Evolutionary conservation across 2,888 invertebrate species (phyloP), one percentile per base, ranked within the genome.

Genomic region (Nesidiocoris tenuis): DNA sequence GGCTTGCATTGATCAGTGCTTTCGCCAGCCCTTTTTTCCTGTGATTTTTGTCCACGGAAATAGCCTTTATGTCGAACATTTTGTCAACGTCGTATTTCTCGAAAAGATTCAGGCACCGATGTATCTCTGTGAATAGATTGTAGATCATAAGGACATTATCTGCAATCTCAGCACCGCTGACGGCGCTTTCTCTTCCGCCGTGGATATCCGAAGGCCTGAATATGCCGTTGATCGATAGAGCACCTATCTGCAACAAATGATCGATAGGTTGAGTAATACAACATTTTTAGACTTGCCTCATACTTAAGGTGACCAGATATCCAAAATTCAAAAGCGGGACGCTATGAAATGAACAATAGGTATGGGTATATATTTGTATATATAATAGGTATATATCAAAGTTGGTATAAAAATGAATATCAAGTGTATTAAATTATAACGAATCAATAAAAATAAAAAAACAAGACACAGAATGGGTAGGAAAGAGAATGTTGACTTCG

Each of bases 231-330:
- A 72, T 39, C 7, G 72, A 61, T 1, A 72, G 0, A 19, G 72
- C 72, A 55, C 61, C 72, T 16, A 72, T 54, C 72, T 72, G 63
- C n/a, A n/a, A n/a, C n/a, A n/a, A n/a, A n/a, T n/a, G n/a, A n/a
- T n/a, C n/a, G n/a, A n/a, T n/a, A n/a, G n/a, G n/a, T n/a, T n/a
- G n/a, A n/a, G n/a, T n/a, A n/a, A n/a, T n/a, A n/a, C n/a, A n/a
- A n/a, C n/a, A n/a, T n/a, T n/a, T n/a, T n/a, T n/a, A n/a, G n/a
- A n/a, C n/a, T n/a, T n/a, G n/a, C n/a, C n/a, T n/a, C n/a, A n/a
- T n/a, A n/a, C n/a, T n/a, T n/a, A n/a, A n/a, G n/a, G n/a, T n/a
- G n/a, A n/a, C n/a, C n/a, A n/a, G n/a, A n/a, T n/a, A n/a, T n/a
- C n/a, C n/a, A n/a, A n/a, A n/a, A n/a, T n/a, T n/a, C n/a, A n/a